Conservation (phyloP, 1,140 invertebrate species). For the Dendroctonus ponderosae region DNA sequence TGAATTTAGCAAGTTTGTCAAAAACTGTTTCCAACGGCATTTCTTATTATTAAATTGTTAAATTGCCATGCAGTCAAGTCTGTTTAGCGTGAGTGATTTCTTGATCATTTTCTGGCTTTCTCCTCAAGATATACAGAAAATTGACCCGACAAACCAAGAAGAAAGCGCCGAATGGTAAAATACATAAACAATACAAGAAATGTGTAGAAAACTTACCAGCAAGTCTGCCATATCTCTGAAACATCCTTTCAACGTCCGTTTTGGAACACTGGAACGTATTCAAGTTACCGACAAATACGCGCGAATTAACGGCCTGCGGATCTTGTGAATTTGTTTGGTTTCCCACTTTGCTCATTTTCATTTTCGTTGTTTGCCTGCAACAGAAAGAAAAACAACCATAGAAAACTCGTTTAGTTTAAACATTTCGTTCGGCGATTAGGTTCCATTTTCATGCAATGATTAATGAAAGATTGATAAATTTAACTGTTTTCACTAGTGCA, state of each 20-base stretch:
- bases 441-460: too few relatives aligned
- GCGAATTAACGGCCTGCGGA: constrained; percentile 82
- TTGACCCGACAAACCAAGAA: neutral
- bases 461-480: too few relatives aligned
- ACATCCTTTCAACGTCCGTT: constrained; percentile 84
- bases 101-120: too few relatives aligned
- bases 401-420: too few relatives aligned
- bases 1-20: too few relatives aligned
- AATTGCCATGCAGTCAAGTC: too few relatives aligned
- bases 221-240: constrained; percentile 79
- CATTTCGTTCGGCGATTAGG: too few relatives aligned
- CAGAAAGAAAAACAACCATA: constrained; percentile 23
- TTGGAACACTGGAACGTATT: constrained; percentile 88
- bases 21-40: too few relatives aligned
- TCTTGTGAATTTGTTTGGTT: constrained; percentile 87
- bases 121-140: too few relatives aligned
- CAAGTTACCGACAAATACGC: constrained; percentile 86
- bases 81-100: too few relatives aligned
- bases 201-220: constrained; percentile 69
- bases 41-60: too few relatives aligned
- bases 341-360: constrained; percentile 82
- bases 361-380: constrained; percentile 49
- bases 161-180: neutral
- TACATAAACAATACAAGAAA: neutral
- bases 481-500: too few relatives aligned